A percentile compares a stretch with the other conserved stretches of the same genome.
Conservation (phyloP, 2,797 vertebrate species). For the Gymnoscopelus microlampas region DNA sequence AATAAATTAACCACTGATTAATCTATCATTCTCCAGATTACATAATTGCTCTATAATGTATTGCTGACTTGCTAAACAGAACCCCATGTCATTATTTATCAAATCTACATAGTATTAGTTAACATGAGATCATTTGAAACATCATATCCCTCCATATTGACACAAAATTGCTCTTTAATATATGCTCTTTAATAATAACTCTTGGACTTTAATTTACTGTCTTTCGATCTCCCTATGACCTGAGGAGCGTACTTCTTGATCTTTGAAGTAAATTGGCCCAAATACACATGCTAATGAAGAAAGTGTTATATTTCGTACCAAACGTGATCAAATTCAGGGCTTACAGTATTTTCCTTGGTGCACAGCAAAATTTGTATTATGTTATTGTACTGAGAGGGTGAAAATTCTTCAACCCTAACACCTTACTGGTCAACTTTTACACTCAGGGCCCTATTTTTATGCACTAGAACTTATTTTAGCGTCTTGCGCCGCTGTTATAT, state of each 20-base stretch:
- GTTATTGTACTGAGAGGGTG: no score
- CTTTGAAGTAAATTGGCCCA: conserved; percentile 37
- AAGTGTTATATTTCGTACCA: conserved; percentile 50
- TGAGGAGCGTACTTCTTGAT: conserved; percentile 28
- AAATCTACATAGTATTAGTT: conserved; percentile 16
- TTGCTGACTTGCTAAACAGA: neutral
- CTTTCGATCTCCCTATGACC: conserved; percentile 13
- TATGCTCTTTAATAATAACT: neutral
- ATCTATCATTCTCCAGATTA: neutral
- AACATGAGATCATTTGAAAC: conserved; percentile 28
- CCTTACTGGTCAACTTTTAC: no score
- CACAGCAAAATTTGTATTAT: neutral
- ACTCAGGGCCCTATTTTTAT: no score
- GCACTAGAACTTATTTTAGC: no score
- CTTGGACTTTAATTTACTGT: conserved; percentile 22
- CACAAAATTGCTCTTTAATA: neutral
- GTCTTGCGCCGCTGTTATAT: no score
- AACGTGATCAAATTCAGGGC: conserved; percentile 66
- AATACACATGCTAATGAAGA: conserved; percentile 26
- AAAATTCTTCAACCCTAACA: no score
- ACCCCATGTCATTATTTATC: conserved; percentile 7
- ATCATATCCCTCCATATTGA: conserved; percentile 19
- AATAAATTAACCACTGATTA: neutral
- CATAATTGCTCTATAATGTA: no score
- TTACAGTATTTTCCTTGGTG: conserved; percentile 59